These are phyloP conservation scores for Anguilla obscura DNA, from an alignment of 2,797 vertebrate genomes.

Conservation along the genomic window DNA sequence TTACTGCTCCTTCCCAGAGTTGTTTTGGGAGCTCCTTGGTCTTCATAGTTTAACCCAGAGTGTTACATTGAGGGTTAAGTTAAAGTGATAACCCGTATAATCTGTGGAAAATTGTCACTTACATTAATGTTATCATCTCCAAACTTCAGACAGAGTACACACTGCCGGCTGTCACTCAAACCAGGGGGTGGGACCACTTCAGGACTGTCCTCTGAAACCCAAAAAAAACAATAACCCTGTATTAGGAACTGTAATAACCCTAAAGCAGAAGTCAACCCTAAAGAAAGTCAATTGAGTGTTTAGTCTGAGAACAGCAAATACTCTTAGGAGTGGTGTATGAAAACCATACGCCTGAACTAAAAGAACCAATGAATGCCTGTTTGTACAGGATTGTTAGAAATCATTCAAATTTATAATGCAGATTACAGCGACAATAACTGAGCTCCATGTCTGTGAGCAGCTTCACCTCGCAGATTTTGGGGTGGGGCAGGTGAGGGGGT, in stretches of 20 bases:
- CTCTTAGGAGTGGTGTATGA: neutral
- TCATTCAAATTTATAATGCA: neutral
- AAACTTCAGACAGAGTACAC: conserved; percentile 89
- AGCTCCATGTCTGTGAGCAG: neutral
- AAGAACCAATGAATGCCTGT: neutral
- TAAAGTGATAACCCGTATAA: neutral
- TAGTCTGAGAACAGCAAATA: neutral
- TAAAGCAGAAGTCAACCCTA: neutral
- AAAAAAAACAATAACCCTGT: neutral
- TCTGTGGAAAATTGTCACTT: conserved; percentile 63
- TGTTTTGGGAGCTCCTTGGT: too few species aligned
- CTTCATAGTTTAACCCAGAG: too few species aligned
- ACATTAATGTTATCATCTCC: conserved; percentile 94
- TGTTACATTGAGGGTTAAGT: neutral
- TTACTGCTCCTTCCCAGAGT: too few species aligned
- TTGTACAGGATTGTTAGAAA: neutral
- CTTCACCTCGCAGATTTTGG: conserved; percentile 63
- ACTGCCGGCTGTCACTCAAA: conserved; percentile 88
- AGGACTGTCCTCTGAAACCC: conserved; percentile 81
- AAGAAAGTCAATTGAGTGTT: neutral
- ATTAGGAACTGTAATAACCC: neutral
- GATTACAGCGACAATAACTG: neutral
- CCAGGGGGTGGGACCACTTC: conserved; percentile 85
- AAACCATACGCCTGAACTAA: neutral
- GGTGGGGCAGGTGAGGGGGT: conserved; percentile 67